phyloP scores from a whole-genome alignment of 2,797 vertebrate genomes.

The Hemitrygon akajei region DNA sequence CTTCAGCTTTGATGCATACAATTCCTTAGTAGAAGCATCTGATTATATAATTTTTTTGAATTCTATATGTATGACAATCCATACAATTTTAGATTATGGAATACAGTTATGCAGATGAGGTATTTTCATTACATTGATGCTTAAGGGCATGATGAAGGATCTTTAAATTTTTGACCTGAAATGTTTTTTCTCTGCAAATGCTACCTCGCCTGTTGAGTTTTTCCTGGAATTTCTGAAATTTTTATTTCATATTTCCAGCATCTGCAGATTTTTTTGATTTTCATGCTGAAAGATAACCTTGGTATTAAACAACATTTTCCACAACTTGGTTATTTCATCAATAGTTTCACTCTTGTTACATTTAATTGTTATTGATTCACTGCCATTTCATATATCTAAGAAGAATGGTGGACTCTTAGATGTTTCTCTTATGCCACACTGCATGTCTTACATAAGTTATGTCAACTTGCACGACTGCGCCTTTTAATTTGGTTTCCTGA shows the following conservation, averaged over 20 bases:
- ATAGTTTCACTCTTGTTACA: neutral
- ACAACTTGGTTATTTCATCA: neutral
- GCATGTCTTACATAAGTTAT: neutral
- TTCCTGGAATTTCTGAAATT: too few species aligned
- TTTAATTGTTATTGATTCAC: neutral
- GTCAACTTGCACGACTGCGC: neutral
- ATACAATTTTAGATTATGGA: neutral
- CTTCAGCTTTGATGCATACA: neutral
- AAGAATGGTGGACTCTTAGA: neutral
- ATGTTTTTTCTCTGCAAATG: too few species aligned
- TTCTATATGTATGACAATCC: neutral
- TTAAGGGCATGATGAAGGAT: neutral
- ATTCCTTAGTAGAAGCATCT: neutral
- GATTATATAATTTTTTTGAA: neutral
- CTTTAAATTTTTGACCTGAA: too few species aligned
- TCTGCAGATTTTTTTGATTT: too few species aligned
- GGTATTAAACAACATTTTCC: neutral
- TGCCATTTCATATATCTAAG: neutral
- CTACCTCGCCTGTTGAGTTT: too few species aligned
- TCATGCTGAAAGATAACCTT: too few species aligned
- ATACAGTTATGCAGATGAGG: neutral
- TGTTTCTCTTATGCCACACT: neutral
- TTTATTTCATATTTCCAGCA: too few species aligned
- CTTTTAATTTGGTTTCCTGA: conserved; percentile 14
- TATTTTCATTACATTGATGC: neutral